Conservation (phyloP, 1,140 invertebrate genomes). For the Pseudachorutes palmiensis region DNA sequence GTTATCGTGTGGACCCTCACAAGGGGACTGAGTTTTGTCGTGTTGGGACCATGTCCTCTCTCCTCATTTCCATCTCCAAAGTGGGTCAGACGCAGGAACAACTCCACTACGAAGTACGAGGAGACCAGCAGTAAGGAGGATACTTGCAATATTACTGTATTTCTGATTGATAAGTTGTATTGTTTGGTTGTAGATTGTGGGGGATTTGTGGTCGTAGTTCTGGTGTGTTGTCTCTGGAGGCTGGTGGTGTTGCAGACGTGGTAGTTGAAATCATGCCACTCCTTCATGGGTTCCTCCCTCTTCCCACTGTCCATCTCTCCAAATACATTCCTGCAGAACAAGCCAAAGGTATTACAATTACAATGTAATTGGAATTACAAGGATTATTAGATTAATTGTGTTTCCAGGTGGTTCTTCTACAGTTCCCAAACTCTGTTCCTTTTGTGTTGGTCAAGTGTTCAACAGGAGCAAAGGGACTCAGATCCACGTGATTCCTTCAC, state of each 20-base stretch:
- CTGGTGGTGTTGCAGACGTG: constrained; percentile 58
- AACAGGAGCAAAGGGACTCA: constrained; percentile 32
- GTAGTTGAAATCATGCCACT: constrained; percentile 84
- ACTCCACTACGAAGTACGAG: constrained; percentile 86
- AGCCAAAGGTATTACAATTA: constrained; percentile 40
- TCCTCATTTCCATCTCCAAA: constrained; percentile 64
- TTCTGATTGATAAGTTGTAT: constrained; percentile 66
- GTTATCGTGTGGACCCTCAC: constrained; percentile 67
- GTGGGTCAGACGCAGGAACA: constrained; percentile 44
- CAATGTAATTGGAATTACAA: not conserved
- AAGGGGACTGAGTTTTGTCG: constrained; percentile 79
- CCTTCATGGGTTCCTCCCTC: constrained; percentile 74
- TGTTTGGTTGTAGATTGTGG: no score
- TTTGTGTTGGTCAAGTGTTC: constrained; percentile 32
- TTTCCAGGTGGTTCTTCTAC: constrained; percentile 21
- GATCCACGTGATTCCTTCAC: constrained; percentile 34
- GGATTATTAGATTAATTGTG: constrained; percentile 14
- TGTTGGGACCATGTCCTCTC: constrained; percentile 74
- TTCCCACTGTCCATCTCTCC: constrained; percentile 78
- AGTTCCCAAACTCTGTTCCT: constrained; percentile 32
- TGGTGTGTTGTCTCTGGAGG: constrained; percentile 54
- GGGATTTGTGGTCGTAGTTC: constrained; percentile 56
- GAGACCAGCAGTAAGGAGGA: constrained; percentile 78
- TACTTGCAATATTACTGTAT: constrained; percentile 86
- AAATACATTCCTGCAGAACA: constrained; percentile 82